phyloP scores from a whole-genome alignment of 1,140 invertebrate genomes.

The Bombus superbus region DNA sequence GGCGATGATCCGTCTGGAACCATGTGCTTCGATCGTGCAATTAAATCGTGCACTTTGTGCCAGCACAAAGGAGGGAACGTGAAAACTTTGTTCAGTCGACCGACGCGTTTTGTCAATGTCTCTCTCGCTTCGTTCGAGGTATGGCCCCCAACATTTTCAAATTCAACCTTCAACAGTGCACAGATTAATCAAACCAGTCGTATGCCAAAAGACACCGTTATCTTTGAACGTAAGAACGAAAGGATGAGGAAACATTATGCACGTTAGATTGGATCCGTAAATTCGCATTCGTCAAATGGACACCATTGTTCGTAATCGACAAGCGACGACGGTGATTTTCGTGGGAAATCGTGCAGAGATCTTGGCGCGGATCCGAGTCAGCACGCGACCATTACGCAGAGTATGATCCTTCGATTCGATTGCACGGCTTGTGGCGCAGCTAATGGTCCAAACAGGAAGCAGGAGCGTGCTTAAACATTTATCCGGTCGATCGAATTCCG shows the following conservation, averaged over 20 bases:
- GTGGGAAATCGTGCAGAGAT: constrained; percentile 50
- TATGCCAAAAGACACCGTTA: background rate
- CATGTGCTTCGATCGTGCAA: background rate
- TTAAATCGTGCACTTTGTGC: constrained; percentile 1
- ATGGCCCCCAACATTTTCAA: no score
- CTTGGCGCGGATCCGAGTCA: constrained; percentile 46
- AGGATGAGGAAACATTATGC: no score
- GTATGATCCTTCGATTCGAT: constrained; percentile 60
- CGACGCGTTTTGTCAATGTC: background rate
- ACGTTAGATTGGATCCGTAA: constrained; percentile 42
- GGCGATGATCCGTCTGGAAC: background rate
- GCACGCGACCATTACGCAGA: constrained; percentile 62
- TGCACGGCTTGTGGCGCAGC: constrained; percentile 51
- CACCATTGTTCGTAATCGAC: constrained; percentile 47
- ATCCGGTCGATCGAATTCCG: constrained; percentile 63
- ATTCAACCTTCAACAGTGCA: background rate
- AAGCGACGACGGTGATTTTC: constrained; percentile 46
- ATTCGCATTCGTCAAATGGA: constrained; percentile 17
- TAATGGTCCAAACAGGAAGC: constrained; percentile 69
- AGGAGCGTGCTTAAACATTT: constrained; percentile 54
- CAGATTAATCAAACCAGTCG: background rate
- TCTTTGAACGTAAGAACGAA: no score
- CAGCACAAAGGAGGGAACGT: background rate
- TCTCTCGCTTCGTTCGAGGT: background rate
- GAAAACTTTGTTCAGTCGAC: background rate